Conservation (phyloP, 1,140 invertebrate genomes). For the Lepidostoma basale region DNA sequence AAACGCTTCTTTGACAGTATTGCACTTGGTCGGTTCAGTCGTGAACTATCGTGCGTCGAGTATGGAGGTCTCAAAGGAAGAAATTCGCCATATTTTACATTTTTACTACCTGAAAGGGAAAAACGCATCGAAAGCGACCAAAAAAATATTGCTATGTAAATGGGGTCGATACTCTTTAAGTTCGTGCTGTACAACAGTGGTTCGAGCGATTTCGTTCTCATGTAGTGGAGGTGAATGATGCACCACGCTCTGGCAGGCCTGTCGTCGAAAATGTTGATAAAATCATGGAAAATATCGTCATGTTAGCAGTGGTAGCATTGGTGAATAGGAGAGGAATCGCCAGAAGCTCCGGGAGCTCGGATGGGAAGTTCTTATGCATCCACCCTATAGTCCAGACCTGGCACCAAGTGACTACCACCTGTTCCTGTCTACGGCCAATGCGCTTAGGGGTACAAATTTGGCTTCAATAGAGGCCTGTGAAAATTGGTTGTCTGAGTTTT, state of each 20-base stretch:
- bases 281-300: slow-evolving; percentile 9
- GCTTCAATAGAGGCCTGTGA: neutral
- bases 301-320: too few relatives aligned
- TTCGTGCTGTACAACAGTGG: too few relatives aligned
- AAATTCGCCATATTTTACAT: slow-evolving; percentile 2
- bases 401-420: neutral
- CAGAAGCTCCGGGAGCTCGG: neutral
- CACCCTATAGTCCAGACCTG: neutral
- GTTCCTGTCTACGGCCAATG: neutral
- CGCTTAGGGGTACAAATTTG: neutral
- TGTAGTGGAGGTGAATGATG: slow-evolving; percentile 13
- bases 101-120: neutral
- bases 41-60: neutral
- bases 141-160: too few relatives aligned
- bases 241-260: slow-evolving; percentile 3
- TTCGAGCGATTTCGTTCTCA: neutral
- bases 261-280: slow-evolving; percentile 7
- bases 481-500: neutral
- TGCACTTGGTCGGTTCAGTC: neutral
- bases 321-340: too few relatives aligned
- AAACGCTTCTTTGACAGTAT: slow-evolving; percentile 2
- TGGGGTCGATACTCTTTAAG: too few relatives aligned
- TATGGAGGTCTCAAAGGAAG: neutral
- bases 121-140: too few relatives aligned
- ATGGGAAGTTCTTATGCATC: neutral